phyloP scores from a whole-genome alignment of 2,113 vertebrate genomes.

The Corapipo altera region DNA sequence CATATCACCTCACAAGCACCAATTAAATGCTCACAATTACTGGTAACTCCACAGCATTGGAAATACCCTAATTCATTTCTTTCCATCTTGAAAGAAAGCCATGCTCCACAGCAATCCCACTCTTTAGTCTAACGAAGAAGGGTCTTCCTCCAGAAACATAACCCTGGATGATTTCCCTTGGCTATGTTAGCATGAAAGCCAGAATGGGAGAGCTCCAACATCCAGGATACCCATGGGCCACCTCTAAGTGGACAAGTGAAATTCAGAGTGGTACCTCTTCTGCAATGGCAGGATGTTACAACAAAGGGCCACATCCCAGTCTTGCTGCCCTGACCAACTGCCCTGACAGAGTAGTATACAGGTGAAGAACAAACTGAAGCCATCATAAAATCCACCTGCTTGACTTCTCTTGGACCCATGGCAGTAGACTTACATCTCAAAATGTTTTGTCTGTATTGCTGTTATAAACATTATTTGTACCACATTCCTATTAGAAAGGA shows the following conservation, averaged over 20 bases:
- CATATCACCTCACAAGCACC: not conserved
- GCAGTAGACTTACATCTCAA: not conserved
- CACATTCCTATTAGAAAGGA: not conserved
- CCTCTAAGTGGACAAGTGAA: not conserved
- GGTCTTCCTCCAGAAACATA: not conserved
- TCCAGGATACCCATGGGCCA: too few relatives aligned
- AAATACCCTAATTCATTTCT: not conserved
- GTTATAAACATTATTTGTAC: not conserved
- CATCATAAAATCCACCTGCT: not conserved
- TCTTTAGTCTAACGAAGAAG: not conserved
- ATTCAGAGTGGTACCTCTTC: not conserved
- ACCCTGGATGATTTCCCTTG: not conserved
- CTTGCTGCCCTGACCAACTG: not conserved
- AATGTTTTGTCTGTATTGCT: not conserved
- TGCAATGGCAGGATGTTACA: not conserved
- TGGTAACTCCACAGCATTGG: not conserved
- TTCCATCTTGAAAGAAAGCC: not conserved
- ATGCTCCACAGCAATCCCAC: not conserved
- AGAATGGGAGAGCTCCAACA: not conserved
- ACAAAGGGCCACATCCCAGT: not conserved
- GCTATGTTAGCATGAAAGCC: not conserved
- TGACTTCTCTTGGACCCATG: not conserved
- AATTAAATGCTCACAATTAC: not conserved
- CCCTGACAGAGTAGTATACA: too few relatives aligned
- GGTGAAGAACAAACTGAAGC: not conserved